Conservation (phyloP, 2,888 invertebrate species). For the Diabrotica balteata region DNA sequence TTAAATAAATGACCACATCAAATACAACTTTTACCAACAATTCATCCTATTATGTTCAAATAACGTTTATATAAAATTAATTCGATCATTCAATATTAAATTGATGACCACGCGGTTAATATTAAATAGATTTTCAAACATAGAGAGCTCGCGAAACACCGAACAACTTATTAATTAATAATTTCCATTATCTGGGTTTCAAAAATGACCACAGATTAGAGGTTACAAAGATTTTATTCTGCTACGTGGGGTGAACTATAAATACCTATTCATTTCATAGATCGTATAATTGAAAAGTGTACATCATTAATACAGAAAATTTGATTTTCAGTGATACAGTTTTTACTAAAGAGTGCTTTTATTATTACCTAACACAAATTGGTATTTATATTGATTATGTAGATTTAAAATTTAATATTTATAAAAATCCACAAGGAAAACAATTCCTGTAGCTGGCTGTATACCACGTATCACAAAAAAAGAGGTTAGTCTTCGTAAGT, state of each 20-base stretch:
- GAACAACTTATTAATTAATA: conserved; percentile 44
- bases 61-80: conserved; percentile 29
- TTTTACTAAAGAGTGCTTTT: too few species aligned
- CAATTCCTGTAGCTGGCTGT: too few species aligned
- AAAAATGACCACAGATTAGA: conserved; percentile 44
- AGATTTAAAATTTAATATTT: too few species aligned
- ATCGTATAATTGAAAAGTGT: too few species aligned
- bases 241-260: conserved; percentile 1
- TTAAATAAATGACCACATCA: conserved; percentile 16
- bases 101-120: conserved; percentile 27
- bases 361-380: too few species aligned
- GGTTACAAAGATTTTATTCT: conserved; percentile 18
- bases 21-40: conserved; percentile 10
- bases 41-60: conserved; percentile 20
- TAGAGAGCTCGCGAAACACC: conserved; percentile 15
- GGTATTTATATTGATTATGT: too few species aligned
- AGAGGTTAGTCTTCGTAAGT: too few species aligned
- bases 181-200: conserved; percentile 41
- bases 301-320: too few species aligned
- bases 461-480: too few species aligned
- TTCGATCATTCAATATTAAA: conserved; percentile 29
- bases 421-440: too few species aligned
- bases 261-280: too few species aligned
- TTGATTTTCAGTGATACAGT: too few species aligned
- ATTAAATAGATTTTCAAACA: conserved; percentile 30